Percentiles rank a stretch among this genome's conserved stretches.
Conservation (phyloP, 2,113 vertebrate genomes). For the Potamarius usumacintae region DNA sequence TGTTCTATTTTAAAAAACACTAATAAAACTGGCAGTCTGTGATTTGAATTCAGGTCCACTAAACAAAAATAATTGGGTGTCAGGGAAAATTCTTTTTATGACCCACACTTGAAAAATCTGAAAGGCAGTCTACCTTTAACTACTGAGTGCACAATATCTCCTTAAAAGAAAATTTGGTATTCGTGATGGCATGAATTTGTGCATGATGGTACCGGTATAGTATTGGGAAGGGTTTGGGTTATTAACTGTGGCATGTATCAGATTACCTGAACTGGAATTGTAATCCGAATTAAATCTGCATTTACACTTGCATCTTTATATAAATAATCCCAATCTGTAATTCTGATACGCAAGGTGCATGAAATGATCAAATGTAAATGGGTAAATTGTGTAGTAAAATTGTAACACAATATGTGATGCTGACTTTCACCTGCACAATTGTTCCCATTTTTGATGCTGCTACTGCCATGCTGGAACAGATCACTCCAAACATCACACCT, state of each 20-base stretch:
- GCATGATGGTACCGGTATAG: not conserved
- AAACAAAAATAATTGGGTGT: no score
- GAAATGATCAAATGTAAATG: not conserved
- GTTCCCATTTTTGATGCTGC: slow-evolving; percentile 79
- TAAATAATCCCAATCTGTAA: not conserved
- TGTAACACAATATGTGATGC: not conserved
- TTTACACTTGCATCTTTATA: not conserved
- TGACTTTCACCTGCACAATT: slow-evolving; percentile 76
- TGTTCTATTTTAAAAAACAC: no score
- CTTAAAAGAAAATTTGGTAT: not conserved
- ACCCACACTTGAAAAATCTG: no score
- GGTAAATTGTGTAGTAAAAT: no score
- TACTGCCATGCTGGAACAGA: slow-evolving; percentile 82
- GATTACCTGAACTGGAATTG: not conserved
- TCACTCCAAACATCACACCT: slow-evolving; percentile 80
- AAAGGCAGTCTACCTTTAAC: no score
- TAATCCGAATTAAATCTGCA: not conserved
- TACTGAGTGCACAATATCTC: not conserved
- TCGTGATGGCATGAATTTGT: not conserved
- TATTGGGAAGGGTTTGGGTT: not conserved
- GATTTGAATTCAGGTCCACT: no score
- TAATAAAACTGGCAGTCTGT: no score
- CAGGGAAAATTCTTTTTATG: no score
- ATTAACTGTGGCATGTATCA: not conserved
- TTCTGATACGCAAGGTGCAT: not conserved